These are phyloP conservation scores for Trilocha varians DNA, from an alignment of 2,888 invertebrate genomes.

Conservation along the genomic window DNA sequence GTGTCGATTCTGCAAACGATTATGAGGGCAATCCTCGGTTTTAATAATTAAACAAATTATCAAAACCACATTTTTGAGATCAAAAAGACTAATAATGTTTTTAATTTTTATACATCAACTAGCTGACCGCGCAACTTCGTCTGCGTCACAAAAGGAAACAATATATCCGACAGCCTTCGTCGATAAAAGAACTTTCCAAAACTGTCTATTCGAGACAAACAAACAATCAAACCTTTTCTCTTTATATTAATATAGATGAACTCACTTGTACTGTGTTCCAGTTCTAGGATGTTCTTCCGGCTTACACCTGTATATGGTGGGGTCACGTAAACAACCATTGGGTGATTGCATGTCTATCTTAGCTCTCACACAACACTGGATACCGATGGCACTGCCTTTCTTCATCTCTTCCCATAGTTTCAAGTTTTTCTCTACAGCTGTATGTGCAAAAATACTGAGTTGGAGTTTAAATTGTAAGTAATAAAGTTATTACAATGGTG, in stretches of 20 bases:
- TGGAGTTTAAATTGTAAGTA: neutral
- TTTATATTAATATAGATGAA: neutral
- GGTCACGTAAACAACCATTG: slow-evolving; percentile 98
- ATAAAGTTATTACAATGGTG: neutral
- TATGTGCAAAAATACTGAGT: slow-evolving; percentile 6
- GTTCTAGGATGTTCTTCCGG: slow-evolving; percentile 95
- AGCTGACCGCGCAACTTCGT: too few species aligned
- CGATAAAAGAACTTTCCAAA: too few species aligned
- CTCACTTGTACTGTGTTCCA: slow-evolving; percentile 93
- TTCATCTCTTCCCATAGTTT: slow-evolving; percentile 97
- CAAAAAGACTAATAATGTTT: too few species aligned
- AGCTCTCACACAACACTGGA: slow-evolving; percentile 94
- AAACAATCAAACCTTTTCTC: too few species aligned
- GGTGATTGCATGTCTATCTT: slow-evolving; percentile 97
- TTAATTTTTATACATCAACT: too few species aligned
- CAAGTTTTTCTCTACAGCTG: slow-evolving; percentile 89
- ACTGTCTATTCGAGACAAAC: too few species aligned
- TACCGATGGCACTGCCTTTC: slow-evolving; percentile 83
- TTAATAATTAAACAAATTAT: too few species aligned
- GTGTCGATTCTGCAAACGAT: too few species aligned
- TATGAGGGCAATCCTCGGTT: too few species aligned
- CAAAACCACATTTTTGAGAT: too few species aligned
- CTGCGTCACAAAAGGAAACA: too few species aligned
- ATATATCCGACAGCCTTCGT: too few species aligned
- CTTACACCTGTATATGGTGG: slow-evolving; percentile 98